Evolutionary conservation across 2,113 vertebrate genomes (phyloP), one percentile per base, ranked within the genome.

Genomic region (Gobio gobio): DNA sequence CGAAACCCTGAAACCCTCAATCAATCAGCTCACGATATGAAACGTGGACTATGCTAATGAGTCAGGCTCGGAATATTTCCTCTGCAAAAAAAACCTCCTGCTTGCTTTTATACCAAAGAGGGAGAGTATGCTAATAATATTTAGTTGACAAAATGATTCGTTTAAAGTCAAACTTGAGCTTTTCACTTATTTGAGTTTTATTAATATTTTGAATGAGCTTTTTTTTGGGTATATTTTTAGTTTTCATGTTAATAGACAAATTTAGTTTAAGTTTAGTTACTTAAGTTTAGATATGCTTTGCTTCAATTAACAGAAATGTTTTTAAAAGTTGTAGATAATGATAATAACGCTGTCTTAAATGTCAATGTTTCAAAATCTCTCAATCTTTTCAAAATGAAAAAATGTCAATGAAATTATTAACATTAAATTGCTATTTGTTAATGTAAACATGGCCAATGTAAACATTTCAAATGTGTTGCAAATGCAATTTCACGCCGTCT

Each of bases 1-100:
- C 36, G 79, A 70, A 82, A 64, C 9, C 36, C 78, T 78, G 76
- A 59, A 78, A 79, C 43, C 43, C 61, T 81, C 78, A 33, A 51
- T 66, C 61, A 66, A 33, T 81, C 24, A 20, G 16, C 61, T 8
- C 18, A 29, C 43, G 18, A 29, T 81, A 66, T 66, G 49, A 70
- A 72, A 36, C 29, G 29, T 56, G 33, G 64, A 70, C 22, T 82
- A 56, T 70, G 80, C 47, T 56, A 82, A 82, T 56, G 64, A 68
- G 49, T n/a, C 47, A 7, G 49, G 8, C 77, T 78, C 54, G 4
- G 33, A 61, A 78, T n/a, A 36, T 9, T 66, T 66, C 36, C 64
- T 8, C 63, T 33, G 63, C 26, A 14, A 16, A 29, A 63, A 64
- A 64, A 4, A 16, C 29, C 64, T 70, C 33, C 33, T 12, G 36